A percentile compares a stretch with the other conserved stretches of the same genome.
Evolutionary conservation across 2,113 vertebrate genomes (phyloP).

Genomic region (Sinocyclocheilus rhinocerous): DNA sequence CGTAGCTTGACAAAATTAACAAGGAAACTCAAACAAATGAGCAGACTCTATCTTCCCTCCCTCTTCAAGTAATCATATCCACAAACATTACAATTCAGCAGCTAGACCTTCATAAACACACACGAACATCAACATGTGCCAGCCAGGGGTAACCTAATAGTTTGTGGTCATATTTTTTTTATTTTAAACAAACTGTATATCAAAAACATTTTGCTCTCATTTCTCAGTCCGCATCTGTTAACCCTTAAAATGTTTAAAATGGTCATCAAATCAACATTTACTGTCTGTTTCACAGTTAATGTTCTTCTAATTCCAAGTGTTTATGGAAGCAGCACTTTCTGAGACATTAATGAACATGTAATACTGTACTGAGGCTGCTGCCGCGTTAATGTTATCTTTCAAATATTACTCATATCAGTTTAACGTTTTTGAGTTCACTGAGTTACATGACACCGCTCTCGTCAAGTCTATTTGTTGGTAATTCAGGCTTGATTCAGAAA

Average conservation of each 20-base stretch:
- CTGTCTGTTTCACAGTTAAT: not conserved
- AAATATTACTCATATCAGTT: not conserved
- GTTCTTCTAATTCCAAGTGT: not conserved
- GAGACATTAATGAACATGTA: conserved; percentile 1
- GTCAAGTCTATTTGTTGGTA: not conserved
- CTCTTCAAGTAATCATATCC: not conserved
- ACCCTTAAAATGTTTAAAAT: not conserved
- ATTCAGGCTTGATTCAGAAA: not conserved
- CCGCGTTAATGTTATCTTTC: not conserved
- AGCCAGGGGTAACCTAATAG: not conserved
- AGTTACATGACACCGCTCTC: not conserved
- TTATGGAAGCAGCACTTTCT: not conserved
- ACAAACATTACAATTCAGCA: not conserved
- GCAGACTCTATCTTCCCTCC: not conserved
- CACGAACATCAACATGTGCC: not conserved
- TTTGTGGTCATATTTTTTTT: not conserved
- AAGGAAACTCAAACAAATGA: not conserved
- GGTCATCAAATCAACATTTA: not conserved
- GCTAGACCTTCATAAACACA: not conserved
- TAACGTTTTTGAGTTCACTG: not conserved
- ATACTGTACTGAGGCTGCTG: not conserved
- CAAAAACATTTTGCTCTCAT: not conserved
- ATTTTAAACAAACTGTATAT: not conserved
- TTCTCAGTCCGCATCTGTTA: not conserved
- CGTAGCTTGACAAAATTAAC: not conserved